phyloP scores from a whole-genome alignment of 2,888 invertebrate species.

The Watsonalla cultraria region DNA sequence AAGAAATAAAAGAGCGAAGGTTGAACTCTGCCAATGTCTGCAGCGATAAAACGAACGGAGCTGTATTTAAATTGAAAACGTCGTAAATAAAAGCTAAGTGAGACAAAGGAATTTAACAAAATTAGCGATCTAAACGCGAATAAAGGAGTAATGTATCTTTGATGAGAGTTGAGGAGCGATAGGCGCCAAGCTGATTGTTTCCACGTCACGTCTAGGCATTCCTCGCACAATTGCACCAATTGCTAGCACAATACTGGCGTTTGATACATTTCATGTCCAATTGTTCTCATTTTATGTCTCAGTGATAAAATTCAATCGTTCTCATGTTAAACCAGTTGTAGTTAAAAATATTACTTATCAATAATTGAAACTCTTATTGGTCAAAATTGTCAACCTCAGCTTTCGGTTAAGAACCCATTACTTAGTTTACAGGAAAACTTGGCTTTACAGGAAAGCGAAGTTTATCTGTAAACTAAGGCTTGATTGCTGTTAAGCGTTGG shows the following conservation, averaged over 20 bases:
- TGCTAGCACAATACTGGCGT: not conserved
- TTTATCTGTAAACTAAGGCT: too few relatives aligned
- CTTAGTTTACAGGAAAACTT: too few relatives aligned
- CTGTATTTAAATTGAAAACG: slow-evolving; percentile 73
- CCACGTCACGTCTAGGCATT: slow-evolving; percentile 16
- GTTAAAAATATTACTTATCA: too few relatives aligned
- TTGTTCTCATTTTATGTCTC: not conserved
- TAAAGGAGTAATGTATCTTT: slow-evolving; percentile 68
- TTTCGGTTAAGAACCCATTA: too few relatives aligned
- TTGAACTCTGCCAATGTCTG: slow-evolving; percentile 59
- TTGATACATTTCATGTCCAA: not conserved
- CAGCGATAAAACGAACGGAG: slow-evolving; percentile 67
- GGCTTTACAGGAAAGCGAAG: too few relatives aligned
- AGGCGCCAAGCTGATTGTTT: slow-evolving; percentile 18
- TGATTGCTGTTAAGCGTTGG: too few relatives aligned
- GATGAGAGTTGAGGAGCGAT: slow-evolving; percentile 54
- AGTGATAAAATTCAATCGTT: not conserved
- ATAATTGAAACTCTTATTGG: too few relatives aligned
- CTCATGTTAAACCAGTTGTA: slow-evolving; percentile 9
- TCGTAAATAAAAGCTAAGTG: slow-evolving; percentile 75
- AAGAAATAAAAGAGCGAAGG: slow-evolving; percentile 61
- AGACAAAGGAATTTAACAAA: slow-evolving; percentile 70
- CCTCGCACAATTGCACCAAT: not conserved
- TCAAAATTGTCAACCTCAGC: too few relatives aligned
- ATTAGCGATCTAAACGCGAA: slow-evolving; percentile 68